A percentile compares a stretch with the other conserved stretches of the same genome.
phyloP scores from a whole-genome alignment of 2,113 vertebrate genomes.

The Cryptotis parvus region DNA sequence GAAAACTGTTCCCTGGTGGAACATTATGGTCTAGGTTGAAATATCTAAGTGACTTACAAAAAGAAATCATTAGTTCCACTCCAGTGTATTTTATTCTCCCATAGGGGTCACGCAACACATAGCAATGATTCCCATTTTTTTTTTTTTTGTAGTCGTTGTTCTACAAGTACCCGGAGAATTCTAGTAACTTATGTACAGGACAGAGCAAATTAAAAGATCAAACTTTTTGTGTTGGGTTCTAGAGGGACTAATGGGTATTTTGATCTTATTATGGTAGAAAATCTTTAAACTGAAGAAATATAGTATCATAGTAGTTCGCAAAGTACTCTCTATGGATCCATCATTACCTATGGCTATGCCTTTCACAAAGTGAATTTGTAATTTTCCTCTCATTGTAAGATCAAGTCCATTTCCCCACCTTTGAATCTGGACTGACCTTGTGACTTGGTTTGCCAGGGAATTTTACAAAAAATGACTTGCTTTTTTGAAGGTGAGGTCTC shows the following conservation, averaged over 20 bases:
- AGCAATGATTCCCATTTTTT: slow-evolving; percentile 23
- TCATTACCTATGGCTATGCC: background rate
- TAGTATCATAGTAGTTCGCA: background rate
- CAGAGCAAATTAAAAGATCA: slow-evolving; percentile 41
- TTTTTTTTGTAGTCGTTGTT: slow-evolving; percentile 32
- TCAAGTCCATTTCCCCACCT: background rate
- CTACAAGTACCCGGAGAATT: slow-evolving; percentile 51
- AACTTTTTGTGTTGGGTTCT: background rate
- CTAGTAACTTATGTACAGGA: slow-evolving; percentile 29
- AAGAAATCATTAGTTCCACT: slow-evolving; percentile 76
- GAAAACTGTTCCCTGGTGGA: slow-evolving; percentile 73
- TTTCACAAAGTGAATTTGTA: slow-evolving; percentile 14
- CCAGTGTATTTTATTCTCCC: slow-evolving; percentile 58
- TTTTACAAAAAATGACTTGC: background rate
- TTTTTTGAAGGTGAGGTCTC: background rate
- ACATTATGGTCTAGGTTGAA: slow-evolving; percentile 75
- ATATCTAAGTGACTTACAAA: slow-evolving; percentile 76
- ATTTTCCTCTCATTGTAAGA: background rate
- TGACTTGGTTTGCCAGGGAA: slow-evolving; percentile 21
- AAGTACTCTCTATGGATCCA: background rate
- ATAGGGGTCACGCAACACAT: slow-evolving; percentile 56
- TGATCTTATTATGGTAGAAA: background rate
- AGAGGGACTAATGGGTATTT: background rate
- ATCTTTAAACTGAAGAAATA: slow-evolving; percentile 23
- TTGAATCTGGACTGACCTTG: background rate